phyloP scores from a whole-genome alignment of 1,140 invertebrate genomes.

The Bathynomus jamesi region DNA sequence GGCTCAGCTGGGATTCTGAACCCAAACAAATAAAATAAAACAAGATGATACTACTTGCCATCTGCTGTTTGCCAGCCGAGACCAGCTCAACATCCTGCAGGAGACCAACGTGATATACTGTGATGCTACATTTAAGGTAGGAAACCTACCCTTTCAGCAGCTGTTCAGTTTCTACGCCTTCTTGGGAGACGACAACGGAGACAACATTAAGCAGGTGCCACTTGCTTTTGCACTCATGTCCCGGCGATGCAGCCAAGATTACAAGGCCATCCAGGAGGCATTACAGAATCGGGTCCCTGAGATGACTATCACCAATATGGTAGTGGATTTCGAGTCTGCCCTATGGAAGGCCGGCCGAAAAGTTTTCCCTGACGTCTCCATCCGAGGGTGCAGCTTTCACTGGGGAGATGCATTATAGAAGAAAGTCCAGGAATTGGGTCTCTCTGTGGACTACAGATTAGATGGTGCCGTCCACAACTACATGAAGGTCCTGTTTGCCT shows the following conservation, averaged over 20 bases:
- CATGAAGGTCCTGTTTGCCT: neutral
- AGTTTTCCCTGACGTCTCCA: no score
- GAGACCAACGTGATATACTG: neutral
- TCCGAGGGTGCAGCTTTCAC: neutral
- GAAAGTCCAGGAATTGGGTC: neutral
- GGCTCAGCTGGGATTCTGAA: no score
- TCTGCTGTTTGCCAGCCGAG: neutral
- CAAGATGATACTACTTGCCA: no score
- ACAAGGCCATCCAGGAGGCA: no score
- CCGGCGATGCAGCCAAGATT: no score
- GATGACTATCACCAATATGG: no score
- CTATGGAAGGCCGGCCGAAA: no score
- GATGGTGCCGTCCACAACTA: neutral
- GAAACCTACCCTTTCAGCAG: neutral
- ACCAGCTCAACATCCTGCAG: neutral
- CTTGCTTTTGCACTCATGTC: no score
- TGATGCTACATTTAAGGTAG: neutral
- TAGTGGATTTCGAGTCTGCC: no score
- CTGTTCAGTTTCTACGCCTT: neutral
- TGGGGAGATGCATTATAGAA: neutral
- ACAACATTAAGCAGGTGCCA: no score
- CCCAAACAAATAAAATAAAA: no score
- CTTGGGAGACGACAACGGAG: constrained; percentile 1
- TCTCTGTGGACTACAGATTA: neutral
- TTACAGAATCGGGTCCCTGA: no score